phyloP scores from a whole-genome alignment of 2,113 vertebrate genomes.

The Eupsittula cactorum region DNA sequence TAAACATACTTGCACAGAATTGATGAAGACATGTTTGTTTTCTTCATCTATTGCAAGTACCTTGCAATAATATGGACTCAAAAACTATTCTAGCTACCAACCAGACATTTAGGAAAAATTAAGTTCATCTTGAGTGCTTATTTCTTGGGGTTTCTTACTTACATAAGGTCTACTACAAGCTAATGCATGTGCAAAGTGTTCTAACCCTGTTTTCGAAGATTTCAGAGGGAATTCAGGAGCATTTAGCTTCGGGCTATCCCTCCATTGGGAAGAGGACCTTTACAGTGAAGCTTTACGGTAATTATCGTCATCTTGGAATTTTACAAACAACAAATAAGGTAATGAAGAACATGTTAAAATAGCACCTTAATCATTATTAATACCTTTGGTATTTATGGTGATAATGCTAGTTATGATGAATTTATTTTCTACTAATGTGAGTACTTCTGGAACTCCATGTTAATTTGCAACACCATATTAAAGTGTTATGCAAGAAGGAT shows the following conservation, averaged over 20 bases:
- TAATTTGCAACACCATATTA: not conserved
- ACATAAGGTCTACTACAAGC: not conserved
- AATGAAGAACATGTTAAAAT: conserved; percentile 13
- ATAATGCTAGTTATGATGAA: conserved; percentile 53
- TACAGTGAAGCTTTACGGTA: not conserved
- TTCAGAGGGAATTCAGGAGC: not conserved
- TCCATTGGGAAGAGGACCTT: not conserved
- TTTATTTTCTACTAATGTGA: conserved; percentile 19
- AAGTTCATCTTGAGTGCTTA: not conserved
- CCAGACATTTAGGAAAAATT: not conserved
- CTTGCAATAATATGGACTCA: not conserved
- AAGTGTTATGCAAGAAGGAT: not conserved
- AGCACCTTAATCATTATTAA: conserved; percentile 31
- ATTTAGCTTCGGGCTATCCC: not conserved
- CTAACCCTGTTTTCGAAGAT: not conserved
- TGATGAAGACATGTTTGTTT: not conserved
- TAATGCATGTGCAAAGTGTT: not conserved
- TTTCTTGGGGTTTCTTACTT: not conserved
- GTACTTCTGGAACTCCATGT: not conserved
- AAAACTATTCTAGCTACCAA: not conserved
- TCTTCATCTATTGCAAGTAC: not conserved
- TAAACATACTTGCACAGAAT: conserved; percentile 17
- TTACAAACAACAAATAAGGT: conserved; percentile 33
- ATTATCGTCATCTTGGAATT: not conserved
- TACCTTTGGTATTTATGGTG: conserved; percentile 57